Base-by-base conservation (phyloP, 1,140 invertebrate species). In the Lasioglossum albipes region DNA sequence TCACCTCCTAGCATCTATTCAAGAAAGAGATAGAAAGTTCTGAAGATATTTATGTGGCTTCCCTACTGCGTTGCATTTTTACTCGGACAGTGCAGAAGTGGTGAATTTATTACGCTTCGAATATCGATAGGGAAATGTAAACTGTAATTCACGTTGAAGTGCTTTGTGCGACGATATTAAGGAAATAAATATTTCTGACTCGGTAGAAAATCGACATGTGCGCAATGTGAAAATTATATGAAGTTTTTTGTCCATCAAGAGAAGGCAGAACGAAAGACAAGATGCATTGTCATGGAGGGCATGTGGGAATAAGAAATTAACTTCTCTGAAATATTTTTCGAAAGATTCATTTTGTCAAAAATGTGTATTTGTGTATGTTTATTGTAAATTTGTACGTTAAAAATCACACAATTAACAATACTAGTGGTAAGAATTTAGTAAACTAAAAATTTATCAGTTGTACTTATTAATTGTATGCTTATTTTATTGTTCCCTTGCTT, bases 21-120 rank as follows among this genome's bases (percentile, higher is more conserved):
- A 83, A 68, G 76, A 84, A 84, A 82, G 74, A 85, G 79, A 85
- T 73, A 76, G 82, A 80, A 80, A 79, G 61, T 52, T 41, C 41
- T 20, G 22, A n/a, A 79, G 54, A 81, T 84, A 84, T 27, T 57
- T 20, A 27, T 27, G 22, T 12, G 5, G 31, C n/a, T 12, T 22
- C 31, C 42, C 42, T 18, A 65, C 22, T 36, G 59, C 57, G 27
- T 16, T 41, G n/a, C 74, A 49, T 77, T 61, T 22, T 22, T 42
- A 13, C 22, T 31, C 36, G 42, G 27, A 70, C 41, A 49, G 54
- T 20, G 10, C 36, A 41, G 68, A 45, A 61, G 45, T 42, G 66
- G 42, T 12, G 75, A 22, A 77, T 77, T 77, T 77, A 77, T 70
- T 49, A 61, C 66, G 7, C 16, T 61, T 13, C n/a, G 41, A 61